Percentiles rank a stretch among this genome's conserved stretches.
Conservation (phyloP, 2,113 vertebrate genomes). For the Heteronetta atricapilla region DNA sequence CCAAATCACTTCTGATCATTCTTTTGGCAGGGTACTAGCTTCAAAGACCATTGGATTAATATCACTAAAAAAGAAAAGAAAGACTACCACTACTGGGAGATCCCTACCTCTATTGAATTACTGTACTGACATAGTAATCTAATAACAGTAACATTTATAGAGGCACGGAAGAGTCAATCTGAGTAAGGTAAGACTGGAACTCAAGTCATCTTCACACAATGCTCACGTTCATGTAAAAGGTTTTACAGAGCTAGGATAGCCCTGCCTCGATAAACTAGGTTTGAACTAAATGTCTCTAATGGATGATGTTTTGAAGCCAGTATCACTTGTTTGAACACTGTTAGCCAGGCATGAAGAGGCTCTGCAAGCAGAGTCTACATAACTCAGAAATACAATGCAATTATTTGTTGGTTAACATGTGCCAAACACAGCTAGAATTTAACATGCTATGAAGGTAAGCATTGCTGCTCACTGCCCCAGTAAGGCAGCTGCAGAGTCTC, state of each 20-base stretch:
- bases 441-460: neutral
- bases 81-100: neutral
- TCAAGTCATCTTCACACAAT: neutral
- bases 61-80: neutral
- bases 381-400: neutral
- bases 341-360: neutral
- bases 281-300: neutral
- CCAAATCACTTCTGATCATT: neutral
- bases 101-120: neutral
- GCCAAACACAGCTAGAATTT: neutral
- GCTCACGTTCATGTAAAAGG: neutral
- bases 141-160: neutral
- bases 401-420: neutral
- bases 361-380: neutral
- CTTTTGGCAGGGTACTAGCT: neutral
- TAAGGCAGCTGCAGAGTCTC: neutral
- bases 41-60: neutral
- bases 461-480: neutral
- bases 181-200: neutral
- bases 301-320: neutral
- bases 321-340: neutral
- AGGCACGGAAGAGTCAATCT: neutral
- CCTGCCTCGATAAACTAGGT: neutral
- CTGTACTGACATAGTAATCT: neutral
- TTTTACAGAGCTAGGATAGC: neutral